These are phyloP conservation scores for Bombylius major DNA, from an alignment of 2,888 invertebrate genomes.

Conservation along the genomic window DNA sequence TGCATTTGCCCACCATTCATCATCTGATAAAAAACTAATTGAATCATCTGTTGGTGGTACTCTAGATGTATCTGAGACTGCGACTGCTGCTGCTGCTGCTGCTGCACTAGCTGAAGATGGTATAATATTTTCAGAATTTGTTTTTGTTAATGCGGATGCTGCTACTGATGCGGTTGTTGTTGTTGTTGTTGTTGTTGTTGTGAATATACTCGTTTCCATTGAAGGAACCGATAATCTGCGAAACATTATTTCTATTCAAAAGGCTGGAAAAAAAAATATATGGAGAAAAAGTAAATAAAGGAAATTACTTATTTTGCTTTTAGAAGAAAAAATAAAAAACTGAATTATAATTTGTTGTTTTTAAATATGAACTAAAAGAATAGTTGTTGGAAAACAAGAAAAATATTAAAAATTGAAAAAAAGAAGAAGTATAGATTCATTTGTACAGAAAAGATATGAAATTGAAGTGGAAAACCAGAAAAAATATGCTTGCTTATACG, in stretches of 20 bases:
- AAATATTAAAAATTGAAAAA: no score
- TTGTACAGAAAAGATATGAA: no score
- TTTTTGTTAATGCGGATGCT: constrained; percentile 5
- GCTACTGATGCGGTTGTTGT: constrained; percentile 15
- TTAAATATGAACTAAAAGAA: no score
- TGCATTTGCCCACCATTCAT: constrained; percentile 37
- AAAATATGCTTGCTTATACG: no score
- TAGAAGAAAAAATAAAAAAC: no score
- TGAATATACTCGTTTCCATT: constrained; percentile 23
- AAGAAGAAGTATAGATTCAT: no score
- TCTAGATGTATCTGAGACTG: constrained; percentile 10
- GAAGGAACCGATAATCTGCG: constrained; percentile 27
- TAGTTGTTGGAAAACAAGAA: no score
- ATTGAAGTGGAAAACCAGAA: no score
- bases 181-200: constrained; percentile 3
- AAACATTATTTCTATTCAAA: constrained; percentile 25
- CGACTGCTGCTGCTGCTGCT: constrained; percentile 13
- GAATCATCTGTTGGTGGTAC: constrained; percentile 7
- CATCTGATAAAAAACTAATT: constrained; percentile 17
- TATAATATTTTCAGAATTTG: background rate
- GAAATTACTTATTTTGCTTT: no score
- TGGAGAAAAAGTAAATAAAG: no score
- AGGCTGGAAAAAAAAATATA: constrained; percentile 4
- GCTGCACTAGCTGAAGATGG: constrained; percentile 12
- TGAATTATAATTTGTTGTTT: no score